Evolutionary conservation across 2,888 invertebrate genomes (phyloP).

Genomic region (Oligia strigilis): DNA sequence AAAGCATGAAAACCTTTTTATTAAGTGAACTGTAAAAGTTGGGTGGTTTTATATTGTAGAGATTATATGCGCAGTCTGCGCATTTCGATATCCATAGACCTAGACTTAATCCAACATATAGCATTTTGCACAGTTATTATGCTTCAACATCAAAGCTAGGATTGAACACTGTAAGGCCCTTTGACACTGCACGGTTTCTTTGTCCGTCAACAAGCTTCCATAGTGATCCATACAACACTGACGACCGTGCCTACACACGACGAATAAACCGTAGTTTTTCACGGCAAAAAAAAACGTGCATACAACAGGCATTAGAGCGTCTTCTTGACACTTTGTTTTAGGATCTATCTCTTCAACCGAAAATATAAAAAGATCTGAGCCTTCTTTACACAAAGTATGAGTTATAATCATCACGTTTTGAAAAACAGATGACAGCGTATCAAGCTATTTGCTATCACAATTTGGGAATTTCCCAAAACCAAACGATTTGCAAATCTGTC

Average conservation of each 20-base stretch:
- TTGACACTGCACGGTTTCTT: background rate
- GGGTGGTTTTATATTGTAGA: background rate
- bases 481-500: background rate
- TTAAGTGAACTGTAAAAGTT: background rate
- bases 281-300: background rate
- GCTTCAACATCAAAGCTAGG: background rate
- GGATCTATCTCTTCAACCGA: conserved; percentile 1
- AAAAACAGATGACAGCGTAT: background rate
- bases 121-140: background rate
- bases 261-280: background rate
- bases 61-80: background rate
- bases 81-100: background rate
- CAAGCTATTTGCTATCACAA: background rate
- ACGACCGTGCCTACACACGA: background rate
- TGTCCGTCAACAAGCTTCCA: background rate
- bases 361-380: conserved; percentile 31
- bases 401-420: conserved; percentile 10
- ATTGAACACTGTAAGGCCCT: conserved; percentile 24
- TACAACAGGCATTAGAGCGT: background rate
- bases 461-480: background rate
- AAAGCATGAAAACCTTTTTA: background rate
- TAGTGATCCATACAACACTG: background rate
- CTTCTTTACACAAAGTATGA: conserved; percentile 4
- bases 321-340: conserved; percentile 8
- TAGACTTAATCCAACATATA: background rate